Conservation (phyloP, 2,797 vertebrate genomes). For the Trematocara caparti region DNA sequence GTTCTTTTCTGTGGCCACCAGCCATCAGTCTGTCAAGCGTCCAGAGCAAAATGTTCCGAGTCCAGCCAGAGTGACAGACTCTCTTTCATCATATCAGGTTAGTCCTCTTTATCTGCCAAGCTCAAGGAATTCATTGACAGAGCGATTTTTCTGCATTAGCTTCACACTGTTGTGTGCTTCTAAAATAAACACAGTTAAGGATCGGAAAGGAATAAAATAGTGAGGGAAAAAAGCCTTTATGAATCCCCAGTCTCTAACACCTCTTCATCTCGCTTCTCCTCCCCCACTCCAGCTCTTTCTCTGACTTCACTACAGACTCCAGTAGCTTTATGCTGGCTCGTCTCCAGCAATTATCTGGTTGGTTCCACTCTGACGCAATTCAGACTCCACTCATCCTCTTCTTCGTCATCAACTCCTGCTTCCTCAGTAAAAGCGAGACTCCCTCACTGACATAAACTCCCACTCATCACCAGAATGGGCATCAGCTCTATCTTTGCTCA, state of each 20-base stretch:
- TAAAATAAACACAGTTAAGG: conserved; percentile 26
- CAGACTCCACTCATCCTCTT: conserved; percentile 57
- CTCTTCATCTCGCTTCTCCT: conserved; percentile 32
- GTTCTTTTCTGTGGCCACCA: conserved; percentile 5
- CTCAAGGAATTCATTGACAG: conserved; percentile 49
- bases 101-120: conserved; percentile 50
- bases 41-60: conserved; percentile 35
- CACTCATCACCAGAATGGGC: conserved; percentile 54
- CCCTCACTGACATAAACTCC: conserved; percentile 59
- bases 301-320: conserved; percentile 54
- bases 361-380: conserved; percentile 72
- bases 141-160: conserved; percentile 24
- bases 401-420: conserved; percentile 62
- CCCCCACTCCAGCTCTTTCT: conserved; percentile 34
- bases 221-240: conserved; percentile 11
- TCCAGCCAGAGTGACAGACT: conserved; percentile 39
- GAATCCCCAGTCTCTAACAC: conserved; percentile 19
- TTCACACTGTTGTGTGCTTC: conserved; percentile 1
- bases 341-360: conserved; percentile 69
- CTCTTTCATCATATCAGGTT: conserved; percentile 44
- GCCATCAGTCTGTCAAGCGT: conserved; percentile 23
- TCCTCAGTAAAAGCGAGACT: conserved; percentile 48
- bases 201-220: conserved; percentile 23
- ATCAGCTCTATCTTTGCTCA: conserved; percentile 36
- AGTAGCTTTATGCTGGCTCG: conserved; percentile 48